Evolutionary conservation across 2,888 invertebrate species (phyloP).

Genomic region (Subacronicta megacephala): DNA sequence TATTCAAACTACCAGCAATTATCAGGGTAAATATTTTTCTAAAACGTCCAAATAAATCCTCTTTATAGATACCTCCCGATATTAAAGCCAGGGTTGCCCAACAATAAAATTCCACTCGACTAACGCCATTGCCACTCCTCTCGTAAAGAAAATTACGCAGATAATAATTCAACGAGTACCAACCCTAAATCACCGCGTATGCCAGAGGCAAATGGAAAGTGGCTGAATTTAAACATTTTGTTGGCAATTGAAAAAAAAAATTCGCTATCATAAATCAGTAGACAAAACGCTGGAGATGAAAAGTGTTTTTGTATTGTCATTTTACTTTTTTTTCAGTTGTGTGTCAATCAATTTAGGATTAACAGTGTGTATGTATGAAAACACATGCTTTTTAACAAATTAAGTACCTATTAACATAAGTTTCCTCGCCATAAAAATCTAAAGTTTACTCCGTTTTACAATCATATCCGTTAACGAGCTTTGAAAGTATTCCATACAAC

Average conservation of each 20-base stretch:
- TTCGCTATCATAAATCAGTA: slow-evolving; percentile 40
- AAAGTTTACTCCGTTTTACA: too few relatives aligned
- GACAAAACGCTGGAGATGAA: slow-evolving; percentile 38
- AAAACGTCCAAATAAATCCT: slow-evolving; percentile 20
- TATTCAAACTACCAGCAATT: not conserved
- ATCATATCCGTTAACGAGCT: too few relatives aligned
- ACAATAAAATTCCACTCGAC: slow-evolving; percentile 66
- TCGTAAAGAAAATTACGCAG: slow-evolving; percentile 65
- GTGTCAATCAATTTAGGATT: slow-evolving; percentile 13
- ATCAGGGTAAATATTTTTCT: slow-evolving; percentile 2
- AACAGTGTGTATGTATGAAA: slow-evolving; percentile 16
- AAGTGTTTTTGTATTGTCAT: slow-evolving; percentile 39
- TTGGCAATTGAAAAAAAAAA: slow-evolving; percentile 73
- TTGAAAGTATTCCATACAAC: too few relatives aligned
- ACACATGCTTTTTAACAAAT: too few relatives aligned
- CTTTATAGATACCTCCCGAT: slow-evolving; percentile 26
- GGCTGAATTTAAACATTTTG: slow-evolving; percentile 70
- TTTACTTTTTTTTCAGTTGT: slow-evolving; percentile 12
- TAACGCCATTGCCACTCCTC: slow-evolving; percentile 42
- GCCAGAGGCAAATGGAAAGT: slow-evolving; percentile 75
- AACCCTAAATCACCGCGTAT: slow-evolving; percentile 75
- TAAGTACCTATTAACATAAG: too few relatives aligned
- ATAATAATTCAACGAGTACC: slow-evolving; percentile 69
- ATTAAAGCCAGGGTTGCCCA: slow-evolving; percentile 37
- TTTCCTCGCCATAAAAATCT: not conserved